These are phyloP conservation scores for Mastacembelus armatus DNA, from an alignment of 2,797 vertebrate genomes.

Conservation along the genomic window DNA sequence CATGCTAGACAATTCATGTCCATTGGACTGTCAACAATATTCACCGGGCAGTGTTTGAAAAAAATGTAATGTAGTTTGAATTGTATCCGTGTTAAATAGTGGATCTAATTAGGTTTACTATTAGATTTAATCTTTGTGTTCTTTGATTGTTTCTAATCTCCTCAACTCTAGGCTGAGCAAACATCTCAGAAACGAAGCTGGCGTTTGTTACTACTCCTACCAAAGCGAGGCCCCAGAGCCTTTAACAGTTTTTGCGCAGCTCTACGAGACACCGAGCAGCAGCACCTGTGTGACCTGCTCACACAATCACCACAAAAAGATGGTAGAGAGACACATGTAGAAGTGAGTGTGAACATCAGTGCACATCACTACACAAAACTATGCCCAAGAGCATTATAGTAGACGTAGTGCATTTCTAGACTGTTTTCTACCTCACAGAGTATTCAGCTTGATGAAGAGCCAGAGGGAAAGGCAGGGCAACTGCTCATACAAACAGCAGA, in stretches of 20 bases:
- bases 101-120: background rate
- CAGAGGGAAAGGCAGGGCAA: constrained; percentile 36
- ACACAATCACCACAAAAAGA: constrained; percentile 67
- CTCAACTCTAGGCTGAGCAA: constrained; percentile 66
- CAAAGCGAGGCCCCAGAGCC: constrained; percentile 92
- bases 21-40: background rate
- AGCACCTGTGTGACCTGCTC: constrained; percentile 88
- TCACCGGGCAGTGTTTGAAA: background rate
- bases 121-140: background rate
- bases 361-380: background rate
- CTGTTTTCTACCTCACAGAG: constrained; percentile 44
- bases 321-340: constrained; percentile 38
- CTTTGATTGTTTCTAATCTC: background rate
- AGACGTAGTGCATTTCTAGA: constrained; percentile 7
- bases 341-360: constrained; percentile 65
- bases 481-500: constrained; percentile 34
- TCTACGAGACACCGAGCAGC: constrained; percentile 90
- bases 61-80: background rate
- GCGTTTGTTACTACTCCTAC: constrained; percentile 87
- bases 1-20: too few species aligned
- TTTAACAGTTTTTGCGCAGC: constrained; percentile 91
- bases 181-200: constrained; percentile 80
- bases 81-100: background rate
- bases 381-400: constrained; percentile 7
- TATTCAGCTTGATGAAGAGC: constrained; percentile 45